Percentiles rank a stretch among this genome's conserved stretches.
These are phyloP conservation scores for Oryctolagus cuniculus DNA, from an alignment of 2,113 vertebrate species.

Conservation along the genomic window mOryCun1.1 NC_091434.1:53594501-53595000, in stretches of 20 bases:
- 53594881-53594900: not conserved
- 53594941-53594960: not conserved
- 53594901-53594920: not conserved
- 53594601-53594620: not conserved
- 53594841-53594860: not conserved
- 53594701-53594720: slow-evolving; percentile 36
- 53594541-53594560: not conserved
- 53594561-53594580: not conserved
- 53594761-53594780: slow-evolving; percentile 28
- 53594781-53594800: not conserved
- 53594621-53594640: not conserved
- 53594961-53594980: not conserved
- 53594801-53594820: slow-evolving; percentile 25
- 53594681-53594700: slow-evolving; percentile 26
- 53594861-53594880: not conserved
- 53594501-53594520: not conserved
- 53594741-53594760: not conserved
- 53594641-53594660: slow-evolving; percentile 1
- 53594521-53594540: not conserved
- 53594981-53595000: not conserved
- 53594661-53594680: not conserved
- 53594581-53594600: not conserved
- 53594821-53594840: not conserved
- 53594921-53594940: not conserved
- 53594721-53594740: slow-evolving; percentile 3